Base-by-base conservation (phyloP, 2,113 vertebrate species). In the Todiramphus saurophagus region DNA sequence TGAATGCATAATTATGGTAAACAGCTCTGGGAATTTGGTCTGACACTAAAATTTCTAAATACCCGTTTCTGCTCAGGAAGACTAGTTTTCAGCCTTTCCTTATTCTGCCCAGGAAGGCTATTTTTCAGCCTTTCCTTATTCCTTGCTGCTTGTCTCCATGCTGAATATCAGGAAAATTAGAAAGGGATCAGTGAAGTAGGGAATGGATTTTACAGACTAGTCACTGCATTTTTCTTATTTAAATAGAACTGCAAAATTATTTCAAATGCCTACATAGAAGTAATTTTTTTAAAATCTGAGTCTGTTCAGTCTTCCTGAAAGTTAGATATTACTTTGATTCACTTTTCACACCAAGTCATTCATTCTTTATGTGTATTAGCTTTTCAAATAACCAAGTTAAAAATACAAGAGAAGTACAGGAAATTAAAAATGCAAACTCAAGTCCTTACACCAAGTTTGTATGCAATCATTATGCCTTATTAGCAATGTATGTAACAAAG, bases 1-100 rank as follows among this genome's bases (percentile, higher is more conserved):
- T 84, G 96, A 97, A 98, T 97, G 87, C 41, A 13, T 50, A 96
- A 98, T 62, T 27, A 39, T 48, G 67, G n/a, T 75, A 90, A 93
- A 92, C 63, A 68, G 35, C 68, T 90, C 55, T 53, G 70, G 95
- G 95, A 75, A 13, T 24, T 67, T 80, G 84, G 35, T 58, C 66
- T 88, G 28, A 56, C 67, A 67, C 46, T 73, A 84, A 16, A 25
- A 75, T 70, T 89, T 67, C 66, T 77, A 82, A 82, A 58, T 93
- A 87, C 21, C 63, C 11, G 1, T 68, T 84, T 90, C 92, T 95
- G 30, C 56, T 79, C 58, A 27, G 5, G 24, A 94, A 56, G n/a
- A 37, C 53, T 84, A 84, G 84, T 93, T 93, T 82, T 44, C 30
- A 95, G 56, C 69, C 41, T 41, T 84, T 41, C 39, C 56, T 79